phyloP scores from a whole-genome alignment of 2,113 vertebrate genomes.

The Notechis scutatus region DNA sequence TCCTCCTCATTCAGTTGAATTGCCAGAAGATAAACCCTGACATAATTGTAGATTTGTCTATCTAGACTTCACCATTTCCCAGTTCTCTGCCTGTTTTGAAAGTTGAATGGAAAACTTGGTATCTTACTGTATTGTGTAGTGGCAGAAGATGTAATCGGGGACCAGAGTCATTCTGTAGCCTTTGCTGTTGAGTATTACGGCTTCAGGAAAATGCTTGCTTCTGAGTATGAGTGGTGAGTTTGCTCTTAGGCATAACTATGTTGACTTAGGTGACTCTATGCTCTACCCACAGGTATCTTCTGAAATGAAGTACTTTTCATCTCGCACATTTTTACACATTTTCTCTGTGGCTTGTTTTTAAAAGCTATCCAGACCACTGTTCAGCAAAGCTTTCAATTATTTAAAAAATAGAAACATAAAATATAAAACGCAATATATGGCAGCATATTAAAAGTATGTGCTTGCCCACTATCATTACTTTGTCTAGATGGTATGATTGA shows the following conservation, averaged over 20 bases:
- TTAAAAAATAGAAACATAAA: not conserved
- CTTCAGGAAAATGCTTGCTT: constrained; percentile 4
- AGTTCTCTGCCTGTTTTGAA: constrained; percentile 6
- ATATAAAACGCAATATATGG: not conserved
- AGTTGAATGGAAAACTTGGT: not conserved
- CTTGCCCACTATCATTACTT: not conserved
- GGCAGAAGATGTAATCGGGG: not conserved
- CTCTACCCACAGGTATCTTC: not conserved
- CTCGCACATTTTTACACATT: not conserved
- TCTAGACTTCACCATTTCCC: not conserved
- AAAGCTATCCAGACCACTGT: not conserved
- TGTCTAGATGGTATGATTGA: not conserved
- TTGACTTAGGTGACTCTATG: not conserved
- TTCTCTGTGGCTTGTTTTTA: not conserved
- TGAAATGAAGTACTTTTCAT: not conserved
- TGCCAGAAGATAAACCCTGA: not conserved
- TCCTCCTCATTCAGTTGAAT: not conserved
- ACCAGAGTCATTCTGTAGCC: not conserved
- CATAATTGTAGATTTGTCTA: constrained; percentile 21
- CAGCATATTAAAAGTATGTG: not conserved
- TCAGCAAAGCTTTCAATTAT: not conserved
- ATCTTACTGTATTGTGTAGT: not conserved
- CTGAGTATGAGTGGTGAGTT: constrained; percentile 5
- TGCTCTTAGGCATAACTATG: not conserved
- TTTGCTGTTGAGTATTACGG: not conserved